Evolutionary conservation across 2,888 invertebrate genomes (phyloP).

Genomic region (Hanleya hanleyi): DNA sequence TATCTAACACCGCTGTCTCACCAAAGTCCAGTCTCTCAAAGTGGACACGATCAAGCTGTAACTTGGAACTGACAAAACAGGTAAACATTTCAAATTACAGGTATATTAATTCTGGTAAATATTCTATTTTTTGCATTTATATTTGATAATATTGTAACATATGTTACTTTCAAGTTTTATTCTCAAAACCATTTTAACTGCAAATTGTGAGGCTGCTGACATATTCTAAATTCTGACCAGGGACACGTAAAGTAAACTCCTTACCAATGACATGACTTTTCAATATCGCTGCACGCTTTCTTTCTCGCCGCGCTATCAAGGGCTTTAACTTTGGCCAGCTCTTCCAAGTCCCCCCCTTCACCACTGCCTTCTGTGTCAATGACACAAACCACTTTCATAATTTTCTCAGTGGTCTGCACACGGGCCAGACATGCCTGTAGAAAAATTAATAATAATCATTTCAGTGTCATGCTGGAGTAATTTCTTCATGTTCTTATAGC

Average conservation of each 20-base stretch:
- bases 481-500: too few relatives aligned
- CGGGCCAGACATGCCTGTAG: background rate
- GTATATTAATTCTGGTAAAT: too few relatives aligned
- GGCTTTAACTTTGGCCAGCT: slow-evolving; percentile 25
- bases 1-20: slow-evolving; percentile 94
- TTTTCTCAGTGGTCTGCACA: slow-evolving; percentile 12
- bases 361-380: slow-evolving; percentile 42
- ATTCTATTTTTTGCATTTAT: too few relatives aligned
- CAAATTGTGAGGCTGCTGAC: too few relatives aligned
- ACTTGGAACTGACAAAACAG: slow-evolving; percentile 51
- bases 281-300: slow-evolving; percentile 19
- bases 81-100: too few relatives aligned
- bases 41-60: slow-evolving; percentile 58
- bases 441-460: too few relatives aligned
- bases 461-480: too few relatives aligned
- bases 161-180: too few relatives aligned
- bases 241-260: too few relatives aligned
- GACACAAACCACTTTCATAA: slow-evolving; percentile 61
- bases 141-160: too few relatives aligned
- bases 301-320: slow-evolving; percentile 29
- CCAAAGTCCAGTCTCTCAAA: slow-evolving; percentile 99
- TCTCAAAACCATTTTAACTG: too few relatives aligned
- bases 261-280: background rate
- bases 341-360: slow-evolving; percentile 42
- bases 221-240: too few relatives aligned